Base-by-base conservation (phyloP, 1,140 invertebrate species). In the Drosophila pectinifera region DNA sequence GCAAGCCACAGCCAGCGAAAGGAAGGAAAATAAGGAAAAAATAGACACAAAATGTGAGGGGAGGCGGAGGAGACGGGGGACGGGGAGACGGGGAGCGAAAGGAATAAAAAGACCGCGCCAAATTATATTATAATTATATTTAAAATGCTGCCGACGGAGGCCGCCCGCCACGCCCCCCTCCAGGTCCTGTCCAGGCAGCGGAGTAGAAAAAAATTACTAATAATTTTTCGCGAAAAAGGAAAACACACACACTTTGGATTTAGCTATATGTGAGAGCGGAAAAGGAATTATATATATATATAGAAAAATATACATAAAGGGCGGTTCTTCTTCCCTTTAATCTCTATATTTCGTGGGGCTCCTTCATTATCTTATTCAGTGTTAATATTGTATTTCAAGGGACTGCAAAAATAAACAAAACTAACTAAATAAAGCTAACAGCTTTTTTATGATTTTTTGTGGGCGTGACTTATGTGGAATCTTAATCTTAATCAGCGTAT, bases 121-220 rank as follows among this genome's bases (percentile, higher is more conserved):
- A 88, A 88, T 88, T 83, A 89, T 88, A 88, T 89, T 88, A 88
- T 88, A 88, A 88, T 88, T 88, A 88, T 88, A 88, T 89, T 89
- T 83, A 89, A 88, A 88, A 88, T 89, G 84, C 59, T 88, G 75
- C 77, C 81, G 73, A 65, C 67, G 56, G 65, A 49, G 48, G 16
- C 31, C 34, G 56, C 58, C 62, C 77, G 41, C 57, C 65, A 64
- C 64, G 45, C 43, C 46, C 41, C 41, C 16, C 14, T 46, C 54
- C 28, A 24, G 16, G 20, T 18, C 26, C 10, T 49, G 55, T 55
- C 48, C 78, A 28, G 41, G 42, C 49, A 57, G 45, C 43, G 20
- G 24, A 38, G 62, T 42, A 73, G 31, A 34, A 39, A 14, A 62
- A 62, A 77, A 77, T 69, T 62, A 53, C 74, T 77, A 77, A 77